Base-by-base conservation (phyloP, 2,113 vertebrate genomes). In the Cynocephalus volans region DNA sequence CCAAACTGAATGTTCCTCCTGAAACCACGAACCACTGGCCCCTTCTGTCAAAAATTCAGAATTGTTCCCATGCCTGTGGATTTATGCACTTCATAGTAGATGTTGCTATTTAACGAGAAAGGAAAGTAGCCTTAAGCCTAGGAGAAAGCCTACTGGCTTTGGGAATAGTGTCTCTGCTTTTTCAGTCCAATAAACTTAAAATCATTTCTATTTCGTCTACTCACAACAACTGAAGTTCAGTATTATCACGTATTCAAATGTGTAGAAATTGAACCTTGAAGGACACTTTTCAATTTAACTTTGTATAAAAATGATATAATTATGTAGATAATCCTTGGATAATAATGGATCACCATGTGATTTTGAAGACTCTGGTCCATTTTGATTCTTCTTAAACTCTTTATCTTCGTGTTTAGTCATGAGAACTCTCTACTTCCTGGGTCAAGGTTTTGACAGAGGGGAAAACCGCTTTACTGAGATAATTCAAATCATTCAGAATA, bases 151-250 rank as follows among this genome's bases (percentile, higher is more conserved):
- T 76, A 8, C 19, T 48, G 28, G 12, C 21, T 81, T 67, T 4
- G 11, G 64, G 31, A 62, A 69, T 60, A 67, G 13, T 72, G 17
- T 31, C 3, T 9, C 60, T 76, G 56, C 15, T 58, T 56, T 86
- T 76, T 64, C 45, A 69, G 48, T 21, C 28, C 5, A 58, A 33
- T 41, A 54, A 75, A 41, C 94, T 88, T 15, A 33, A 84, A 89
- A 56, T 83, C 19, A 54, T 45, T 91, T 89, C 88, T 48, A 91
- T 54, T 85, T 93, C 85, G n/a, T 89, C 18, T 89, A 79, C 23
- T 48, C 8, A 58, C 21, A 90, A 69, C 33, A 94, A 82, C 15
- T 58, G 9, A 95, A 90, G 26, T 77, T 90, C 8, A 50, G 9
- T 76, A 67, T 87, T 72, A 54, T 60, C 5, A 0, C 87, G 48